Base-by-base conservation (phyloP, 2,888 invertebrate species). In the Acanthopleura granulata region DNA sequence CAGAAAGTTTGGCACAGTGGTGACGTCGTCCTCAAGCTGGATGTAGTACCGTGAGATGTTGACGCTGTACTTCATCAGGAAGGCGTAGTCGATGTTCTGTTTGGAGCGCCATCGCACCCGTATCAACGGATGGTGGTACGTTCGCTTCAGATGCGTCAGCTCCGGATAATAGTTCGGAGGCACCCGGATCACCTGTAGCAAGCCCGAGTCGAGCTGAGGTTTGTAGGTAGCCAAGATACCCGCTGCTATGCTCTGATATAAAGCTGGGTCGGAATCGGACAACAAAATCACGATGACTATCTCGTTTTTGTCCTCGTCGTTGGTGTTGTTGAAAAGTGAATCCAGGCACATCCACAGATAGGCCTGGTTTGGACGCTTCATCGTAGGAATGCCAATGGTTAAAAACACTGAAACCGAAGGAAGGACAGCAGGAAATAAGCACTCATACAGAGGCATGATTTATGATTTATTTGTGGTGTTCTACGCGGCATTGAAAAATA, bases 61-160 rank as follows among this genome's bases (percentile, higher is more conserved):
- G 25, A 81, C 77, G 12, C 87, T 79, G 76, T 89, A 91, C 73
- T 85, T 80, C 74, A 88, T 87, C 27, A 90, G 78, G 76, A 87
- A 90, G 0, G 89, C 88, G 78, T 89, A 91, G 79, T 91, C 91
- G 25, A 91, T 76, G 49, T 89, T 90, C 81, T 91, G 91, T 78
- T 91, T 91, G 0, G 91, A 84, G 40, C 91, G 78, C 91, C 91
- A 91, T 72, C 83, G 77, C 0, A 90, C 87, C 69, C 90, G 79
- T n/a, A 84, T 81, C 25, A 81, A 77, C 0, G 87, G 79, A 75
- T 91, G 90, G 70, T 87, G 86, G 75, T 84, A 89, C 9, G 79
- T 91, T 29, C 85, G 79, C 71, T 82, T 83, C 11, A 86, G 75
- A n/a, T 81, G 74, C 0, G 73, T 66, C 30, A 86, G 77, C 40